A percentile compares a stretch with the other conserved stretches of the same genome.
phyloP scores from a whole-genome alignment of 2,888 invertebrate species.

The Catocala fraxini region DNA sequence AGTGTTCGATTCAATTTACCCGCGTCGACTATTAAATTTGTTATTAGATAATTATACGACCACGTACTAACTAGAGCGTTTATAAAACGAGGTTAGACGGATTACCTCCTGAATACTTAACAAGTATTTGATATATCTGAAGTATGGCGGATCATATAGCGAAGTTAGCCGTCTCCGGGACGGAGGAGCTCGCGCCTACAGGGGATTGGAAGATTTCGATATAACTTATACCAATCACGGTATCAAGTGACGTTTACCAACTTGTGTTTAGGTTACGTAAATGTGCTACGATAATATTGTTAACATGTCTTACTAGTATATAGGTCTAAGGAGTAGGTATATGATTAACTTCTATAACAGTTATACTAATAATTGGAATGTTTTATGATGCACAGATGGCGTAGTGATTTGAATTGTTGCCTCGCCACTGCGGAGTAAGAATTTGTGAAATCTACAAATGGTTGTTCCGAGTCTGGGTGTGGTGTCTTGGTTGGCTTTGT shows the following conservation, averaged over 20 bases:
- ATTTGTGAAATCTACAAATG: too few relatives aligned
- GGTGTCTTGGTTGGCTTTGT: too few relatives aligned
- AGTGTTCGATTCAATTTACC: conserved; percentile 20
- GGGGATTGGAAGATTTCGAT: conserved; percentile 45
- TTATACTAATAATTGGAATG: too few relatives aligned
- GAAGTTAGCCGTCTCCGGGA: conserved; percentile 41
- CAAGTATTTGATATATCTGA: conserved; percentile 45
- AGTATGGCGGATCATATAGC: conserved; percentile 46
- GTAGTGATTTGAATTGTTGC: too few relatives aligned
- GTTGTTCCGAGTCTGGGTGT: too few relatives aligned
- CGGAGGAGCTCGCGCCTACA: conserved; percentile 38
- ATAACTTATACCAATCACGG: conserved; percentile 50
- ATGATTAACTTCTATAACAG: too few relatives aligned
- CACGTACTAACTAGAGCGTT: conserved; percentile 37
- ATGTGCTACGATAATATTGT: neutral
- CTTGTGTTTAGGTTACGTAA: conserved; percentile 23
- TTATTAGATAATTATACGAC: conserved; percentile 34
- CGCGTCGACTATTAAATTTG: conserved; percentile 26
- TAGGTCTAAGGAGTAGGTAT: too few relatives aligned
- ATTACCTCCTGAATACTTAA: conserved; percentile 50
- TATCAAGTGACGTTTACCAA: conserved; percentile 43
- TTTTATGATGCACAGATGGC: too few relatives aligned
- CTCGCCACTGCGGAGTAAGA: too few relatives aligned
- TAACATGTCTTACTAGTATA: neutral
- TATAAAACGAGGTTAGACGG: conserved; percentile 49